phyloP scores from a whole-genome alignment of 2,113 vertebrate species.

The Dolichotis patagonum region DNA sequence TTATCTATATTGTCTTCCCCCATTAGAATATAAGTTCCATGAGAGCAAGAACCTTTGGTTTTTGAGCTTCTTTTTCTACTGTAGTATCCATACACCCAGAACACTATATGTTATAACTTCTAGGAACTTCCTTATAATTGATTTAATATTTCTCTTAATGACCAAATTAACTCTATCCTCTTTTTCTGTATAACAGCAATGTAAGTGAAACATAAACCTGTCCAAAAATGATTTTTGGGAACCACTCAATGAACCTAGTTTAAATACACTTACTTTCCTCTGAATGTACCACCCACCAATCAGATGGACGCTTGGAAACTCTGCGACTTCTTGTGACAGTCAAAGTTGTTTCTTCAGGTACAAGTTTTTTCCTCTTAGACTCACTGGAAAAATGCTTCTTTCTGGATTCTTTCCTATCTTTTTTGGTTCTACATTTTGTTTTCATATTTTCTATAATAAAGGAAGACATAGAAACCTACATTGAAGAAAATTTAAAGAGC shows the following conservation, averaged over 20 bases:
- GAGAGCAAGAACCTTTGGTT: not conserved
- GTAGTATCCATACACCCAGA: not conserved
- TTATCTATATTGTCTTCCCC: not conserved
- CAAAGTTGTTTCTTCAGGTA: not conserved
- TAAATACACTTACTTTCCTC: conserved; percentile 75
- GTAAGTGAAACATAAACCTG: conserved; percentile 46
- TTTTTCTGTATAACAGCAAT: not conserved
- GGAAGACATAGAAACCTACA: conserved; percentile 30
- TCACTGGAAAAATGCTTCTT: conserved; percentile 8
- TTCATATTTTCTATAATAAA: conserved; percentile 69
- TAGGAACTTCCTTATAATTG: conserved; percentile 4
- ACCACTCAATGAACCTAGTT: not conserved
- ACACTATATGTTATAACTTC: not conserved
- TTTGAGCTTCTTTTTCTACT: conserved; percentile 4
- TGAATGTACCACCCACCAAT: conserved; percentile 77
- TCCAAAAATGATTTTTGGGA: not conserved
- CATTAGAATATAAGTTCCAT: not conserved
- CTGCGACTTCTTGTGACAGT: conserved; percentile 62
- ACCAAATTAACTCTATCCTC: conserved; percentile 37
- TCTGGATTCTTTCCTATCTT: not conserved
- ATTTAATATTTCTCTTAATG: conserved; percentile 32
- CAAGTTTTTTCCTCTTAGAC: conserved; percentile 34
- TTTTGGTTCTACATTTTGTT: conserved; percentile 18
- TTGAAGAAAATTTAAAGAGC: not conserved
- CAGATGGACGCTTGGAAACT: conserved; percentile 72